phyloP scores from a whole-genome alignment of 2,113 vertebrate genomes.

The Pongo pygmaeus region DNA sequence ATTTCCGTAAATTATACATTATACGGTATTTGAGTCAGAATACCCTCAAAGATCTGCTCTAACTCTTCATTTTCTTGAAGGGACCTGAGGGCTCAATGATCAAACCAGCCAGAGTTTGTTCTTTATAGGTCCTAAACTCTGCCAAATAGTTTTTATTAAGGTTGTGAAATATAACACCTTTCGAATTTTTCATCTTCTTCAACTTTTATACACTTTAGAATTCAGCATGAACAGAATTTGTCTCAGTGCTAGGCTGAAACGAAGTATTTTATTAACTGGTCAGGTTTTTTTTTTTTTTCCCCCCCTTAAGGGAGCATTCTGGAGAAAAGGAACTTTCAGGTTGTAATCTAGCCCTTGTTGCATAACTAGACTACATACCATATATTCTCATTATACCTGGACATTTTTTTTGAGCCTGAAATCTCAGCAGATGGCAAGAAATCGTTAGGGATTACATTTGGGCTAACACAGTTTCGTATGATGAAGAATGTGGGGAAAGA shows the following conservation, averaged over 20 bases:
- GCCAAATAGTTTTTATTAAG: background rate
- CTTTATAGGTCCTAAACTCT: background rate
- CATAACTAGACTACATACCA: background rate
- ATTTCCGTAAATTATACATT: background rate
- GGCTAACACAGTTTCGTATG: background rate
- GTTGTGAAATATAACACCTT: background rate
- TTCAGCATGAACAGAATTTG: background rate
- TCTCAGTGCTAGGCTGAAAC: slow-evolving; percentile 8
- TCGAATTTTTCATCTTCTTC: slow-evolving; percentile 8
- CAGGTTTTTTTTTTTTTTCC: background rate
- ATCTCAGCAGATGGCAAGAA: slow-evolving; percentile 1
- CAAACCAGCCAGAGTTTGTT: background rate
- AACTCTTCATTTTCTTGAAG: background rate
- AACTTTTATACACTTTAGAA: slow-evolving; percentile 30
- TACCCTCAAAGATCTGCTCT: background rate
- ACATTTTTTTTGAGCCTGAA: background rate
- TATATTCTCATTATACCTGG: background rate
- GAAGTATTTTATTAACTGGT: slow-evolving; percentile 5
- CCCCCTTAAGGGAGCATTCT: background rate
- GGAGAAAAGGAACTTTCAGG: background rate
- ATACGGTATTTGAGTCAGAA: background rate
- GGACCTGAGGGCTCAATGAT: background rate
- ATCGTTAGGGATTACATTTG: background rate
- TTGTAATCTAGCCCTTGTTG: background rate
- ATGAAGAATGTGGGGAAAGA: background rate